Evolutionary conservation across 2,113 vertebrate genomes (phyloP), one percentile per base, ranked within the genome.

Genomic region (Psittacula cyanocephala): DNA sequence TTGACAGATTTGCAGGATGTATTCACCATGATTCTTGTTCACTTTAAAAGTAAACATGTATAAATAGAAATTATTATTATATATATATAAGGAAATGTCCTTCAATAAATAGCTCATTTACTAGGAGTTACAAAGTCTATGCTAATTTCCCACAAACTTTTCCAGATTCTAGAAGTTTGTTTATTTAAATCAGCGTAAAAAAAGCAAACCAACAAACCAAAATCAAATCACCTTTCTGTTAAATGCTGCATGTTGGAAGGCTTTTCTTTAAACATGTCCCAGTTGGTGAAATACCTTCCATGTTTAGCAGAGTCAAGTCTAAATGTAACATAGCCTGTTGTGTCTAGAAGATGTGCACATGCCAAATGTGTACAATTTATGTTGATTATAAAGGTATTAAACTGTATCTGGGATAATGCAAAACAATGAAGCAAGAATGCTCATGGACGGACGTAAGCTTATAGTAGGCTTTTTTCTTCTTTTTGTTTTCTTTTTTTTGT

Each of bases 261-360:
- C 10, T 88, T 50, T 64, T 72, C 27, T 53, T 85, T 35, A 55
- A 76, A 87, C 52, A 67, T 5, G 4, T 31, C 35, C 55, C 46
- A 41, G 28, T n/a, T 29, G 59, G 18, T 55, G 29, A 76, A 75
- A 55, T 17, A 41, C 6, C 18, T n/a, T 60, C 29, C 11, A 27
- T 1, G 2, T 55, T 68, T 24, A 60, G n/a, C 41, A 33, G 31
- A 46, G 25, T 5, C 0, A 1, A 44, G 17, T 28, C 11, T 49
- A 65, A 87, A 18, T 13, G 17, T 11, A 37, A 24, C 1, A 1
- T 33, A 44, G 23, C 29, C 37, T 75, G 4, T 46, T 65, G 8
- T 24, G 11, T 49, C 37, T 59, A 1, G 35, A 49, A 53, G 17
- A 44, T 55, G 29, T n/a, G 3, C 35, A 11, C 8, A 16, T 46